phyloP scores from a whole-genome alignment of 2,113 vertebrate species.

The Indri indri region DNA sequence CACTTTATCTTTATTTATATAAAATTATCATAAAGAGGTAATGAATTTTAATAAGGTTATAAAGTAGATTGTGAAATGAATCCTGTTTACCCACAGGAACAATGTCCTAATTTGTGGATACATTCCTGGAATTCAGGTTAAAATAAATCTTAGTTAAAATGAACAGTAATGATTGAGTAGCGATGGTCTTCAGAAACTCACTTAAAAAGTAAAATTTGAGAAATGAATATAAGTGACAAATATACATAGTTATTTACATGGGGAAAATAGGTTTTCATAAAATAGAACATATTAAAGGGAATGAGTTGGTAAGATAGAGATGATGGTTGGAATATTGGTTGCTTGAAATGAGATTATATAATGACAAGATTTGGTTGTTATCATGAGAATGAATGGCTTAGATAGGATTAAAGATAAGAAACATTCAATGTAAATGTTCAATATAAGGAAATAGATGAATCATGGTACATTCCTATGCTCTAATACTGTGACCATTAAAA shows the following conservation, averaged over 20 bases:
- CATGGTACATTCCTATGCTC: not conserved
- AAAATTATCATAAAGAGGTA: constrained; percentile 42
- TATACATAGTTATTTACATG: not conserved
- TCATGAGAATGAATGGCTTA: not conserved
- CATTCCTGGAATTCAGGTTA: constrained; percentile 56
- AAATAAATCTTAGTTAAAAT: constrained; percentile 41
- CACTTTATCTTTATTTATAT: constrained; percentile 34
- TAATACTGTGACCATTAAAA: not conserved
- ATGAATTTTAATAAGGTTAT: constrained; percentile 65
- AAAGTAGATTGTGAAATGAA: constrained; percentile 51
- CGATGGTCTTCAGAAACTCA: not conserved
- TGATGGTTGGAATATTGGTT: not conserved
- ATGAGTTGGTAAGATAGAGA: not conserved
- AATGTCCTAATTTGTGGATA: constrained; percentile 59
- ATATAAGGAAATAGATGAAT: not conserved
- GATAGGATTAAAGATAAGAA: not conserved
- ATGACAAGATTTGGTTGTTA: not conserved
- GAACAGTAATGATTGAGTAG: constrained; percentile 11
- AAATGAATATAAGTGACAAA: not conserved
- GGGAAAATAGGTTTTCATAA: constrained; percentile 16
- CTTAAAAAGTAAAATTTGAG: not conserved
- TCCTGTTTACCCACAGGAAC: constrained; percentile 62
- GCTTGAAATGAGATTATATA: not conserved
- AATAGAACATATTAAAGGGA: not conserved
- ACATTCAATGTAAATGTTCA: not conserved